Conservation (phyloP, 2,888 invertebrate genomes). For the Mimachlamys varia region DNA sequence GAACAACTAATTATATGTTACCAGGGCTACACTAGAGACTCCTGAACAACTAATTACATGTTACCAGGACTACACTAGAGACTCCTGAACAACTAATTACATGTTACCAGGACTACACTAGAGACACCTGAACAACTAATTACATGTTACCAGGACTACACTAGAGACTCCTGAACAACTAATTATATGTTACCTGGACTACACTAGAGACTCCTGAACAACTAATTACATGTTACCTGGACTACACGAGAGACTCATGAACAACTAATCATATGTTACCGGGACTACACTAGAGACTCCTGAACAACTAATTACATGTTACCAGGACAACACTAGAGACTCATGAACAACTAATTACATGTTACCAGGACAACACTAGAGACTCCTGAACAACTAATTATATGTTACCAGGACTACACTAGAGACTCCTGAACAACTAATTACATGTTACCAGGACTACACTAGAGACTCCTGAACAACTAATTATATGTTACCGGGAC, state of each 20-base stretch:
- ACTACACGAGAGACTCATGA: not conserved
- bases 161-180: not conserved
- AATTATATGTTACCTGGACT: no score
- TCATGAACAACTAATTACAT: not conserved
- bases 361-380: not conserved
- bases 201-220: not conserved
- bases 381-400: not conserved
- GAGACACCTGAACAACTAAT: not conserved
- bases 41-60: no score
- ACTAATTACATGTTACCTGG: no score
- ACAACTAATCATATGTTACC: no score
- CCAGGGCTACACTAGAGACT: not conserved
- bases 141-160: not conserved
- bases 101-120: not conserved
- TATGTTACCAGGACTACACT: not conserved
- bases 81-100: not conserved
- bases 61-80: not conserved
- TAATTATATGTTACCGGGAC: no score
- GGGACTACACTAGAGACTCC: not conserved
- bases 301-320: no score
- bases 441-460: no score
- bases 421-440: not conserved
- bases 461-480: not conserved
- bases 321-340: not conserved
- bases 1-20: no score